These are phyloP conservation scores for Phyllotis vaccarum DNA, from an alignment of 2,797 vertebrate species.

Conservation along the genomic window DNA sequence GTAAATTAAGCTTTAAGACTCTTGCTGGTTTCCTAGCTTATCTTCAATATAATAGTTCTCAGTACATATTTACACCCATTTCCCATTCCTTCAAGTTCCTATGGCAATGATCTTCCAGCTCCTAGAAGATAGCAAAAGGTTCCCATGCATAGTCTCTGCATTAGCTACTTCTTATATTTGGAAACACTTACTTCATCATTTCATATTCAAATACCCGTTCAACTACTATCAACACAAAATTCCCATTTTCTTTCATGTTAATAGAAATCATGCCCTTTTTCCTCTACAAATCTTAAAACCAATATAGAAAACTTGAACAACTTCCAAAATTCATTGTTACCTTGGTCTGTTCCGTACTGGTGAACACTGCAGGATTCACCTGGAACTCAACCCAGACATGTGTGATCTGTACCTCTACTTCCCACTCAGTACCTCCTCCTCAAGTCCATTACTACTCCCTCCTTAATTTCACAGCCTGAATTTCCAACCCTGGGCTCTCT, in stretches of 20 bases:
- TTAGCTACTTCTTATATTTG: neutral
- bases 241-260: neutral
- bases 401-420: conserved; percentile 19
- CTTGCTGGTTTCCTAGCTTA: conserved; percentile 16
- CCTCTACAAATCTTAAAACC: conserved; percentile 1
- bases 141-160: neutral
- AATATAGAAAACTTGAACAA: conserved; percentile 40
- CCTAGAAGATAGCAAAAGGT: neutral
- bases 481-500: conserved; percentile 1
- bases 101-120: neutral
- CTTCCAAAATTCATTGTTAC: neutral
- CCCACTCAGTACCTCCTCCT: conserved; percentile 11
- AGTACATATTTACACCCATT: neutral
- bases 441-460: conserved; percentile 3
- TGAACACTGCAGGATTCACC: neutral
- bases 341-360: neutral
- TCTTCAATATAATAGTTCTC: conserved; percentile 28
- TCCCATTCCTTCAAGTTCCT: neutral
- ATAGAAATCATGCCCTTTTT: neutral
- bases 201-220: conserved; percentile 35
- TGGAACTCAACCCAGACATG: neutral
- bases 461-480: conserved; percentile 46
- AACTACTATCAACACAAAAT: conserved; percentile 49
- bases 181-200: conserved; percentile 30
- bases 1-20: conserved; percentile 47